Evolutionary conservation across 53 echinoderm and acorn worm species (phyloP).

Genomic region (Antedon mediterranea): DNA sequence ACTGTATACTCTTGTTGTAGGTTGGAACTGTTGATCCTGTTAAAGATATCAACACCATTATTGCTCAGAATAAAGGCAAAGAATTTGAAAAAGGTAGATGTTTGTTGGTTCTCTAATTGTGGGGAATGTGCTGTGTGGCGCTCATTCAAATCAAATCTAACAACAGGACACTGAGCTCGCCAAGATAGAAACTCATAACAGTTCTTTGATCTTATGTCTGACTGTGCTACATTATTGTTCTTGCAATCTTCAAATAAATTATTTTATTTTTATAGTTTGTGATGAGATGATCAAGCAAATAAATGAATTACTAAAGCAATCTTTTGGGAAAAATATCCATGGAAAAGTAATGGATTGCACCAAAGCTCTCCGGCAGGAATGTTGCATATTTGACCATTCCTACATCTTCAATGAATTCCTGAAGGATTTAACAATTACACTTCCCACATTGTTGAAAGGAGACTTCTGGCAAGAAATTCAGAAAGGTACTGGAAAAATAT

Average conservation of each 20-base stretch:
- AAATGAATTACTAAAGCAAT: slow-evolving; percentile 45
- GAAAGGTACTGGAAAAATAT: slow-evolving; percentile 20
- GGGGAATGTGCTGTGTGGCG: no score
- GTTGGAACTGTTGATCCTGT: slow-evolving; percentile 85
- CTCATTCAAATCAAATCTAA: no score
- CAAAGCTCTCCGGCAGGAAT: slow-evolving; percentile 40
- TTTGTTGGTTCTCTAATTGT: no score
- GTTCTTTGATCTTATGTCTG: no score
- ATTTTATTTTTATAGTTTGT: slow-evolving; percentile 24
- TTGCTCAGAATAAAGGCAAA: slow-evolving; percentile 52
- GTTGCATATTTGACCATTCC: slow-evolving; percentile 35
- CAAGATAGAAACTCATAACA: no score
- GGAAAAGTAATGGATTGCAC: slow-evolving; percentile 81
- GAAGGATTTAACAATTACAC: slow-evolving; percentile 46
- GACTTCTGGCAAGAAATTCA: slow-evolving; percentile 61
- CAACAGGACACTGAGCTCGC: no score
- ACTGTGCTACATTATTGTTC: no score
- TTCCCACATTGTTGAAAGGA: slow-evolving; percentile 41
- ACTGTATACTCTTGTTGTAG: slow-evolving; percentile 15
- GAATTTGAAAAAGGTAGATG: slow-evolving; percentile 57
- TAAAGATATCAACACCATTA: slow-evolving; percentile 60
- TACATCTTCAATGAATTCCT: slow-evolving; percentile 50
- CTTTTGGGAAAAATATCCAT: slow-evolving; percentile 61
- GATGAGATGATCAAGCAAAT: slow-evolving; percentile 58
- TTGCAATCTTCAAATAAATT: no score